Evolutionary conservation across 1,140 invertebrate species (phyloP), one percentile per base, ranked within the genome.

Genomic region (Drosophila fuyamai): DNA sequence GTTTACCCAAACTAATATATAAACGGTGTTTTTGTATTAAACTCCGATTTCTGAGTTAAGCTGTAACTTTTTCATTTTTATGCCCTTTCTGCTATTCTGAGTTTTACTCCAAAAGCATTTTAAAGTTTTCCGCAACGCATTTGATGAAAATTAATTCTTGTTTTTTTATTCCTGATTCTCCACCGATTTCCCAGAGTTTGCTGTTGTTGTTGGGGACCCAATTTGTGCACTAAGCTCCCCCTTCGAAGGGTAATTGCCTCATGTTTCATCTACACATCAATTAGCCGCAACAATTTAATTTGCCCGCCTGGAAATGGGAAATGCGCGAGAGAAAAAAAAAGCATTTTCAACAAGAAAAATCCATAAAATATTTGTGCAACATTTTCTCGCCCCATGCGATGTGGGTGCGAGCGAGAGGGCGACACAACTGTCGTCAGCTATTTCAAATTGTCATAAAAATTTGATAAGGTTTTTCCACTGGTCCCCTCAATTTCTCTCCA

Each of bases 221-320:
- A 86, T 81, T 81, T 86, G 82, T 81, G 78, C 81, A 78, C 74
- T 81, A 85, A 84, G 81, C 81, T 65, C 47, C 71, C 36, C 32
- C 38, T 32, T 12, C 32, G 46, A 29, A 35, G 57, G 46, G 40
- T 77, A 77, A 79, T 82, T 83, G 70, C 75, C 59, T 56, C 59
- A 63, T 70, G 80, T 79, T 82, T 67, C 74, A 70, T 68, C 71
- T 83, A 75, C 63, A 85, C 75, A 81, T 88, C 82, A 88, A 86
- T 86, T 86, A 86, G 82, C 82, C 65, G 79, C 75, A 79, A 82
- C 66, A 79, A 86, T 85, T 86, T 85, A 78, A 84, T 86, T 79
- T 86, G 41, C 38, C 55, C 55, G 58, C 35, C 68, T 57, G 57
- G 14, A 79, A 79, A 61, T 62, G 47, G 43, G 13, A 70, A 85